A percentile compares a stretch with the other conserved stretches of the same genome.
Evolutionary conservation across 2,113 vertebrate genomes (phyloP).

Genomic region (Cololabis saira): DNA sequence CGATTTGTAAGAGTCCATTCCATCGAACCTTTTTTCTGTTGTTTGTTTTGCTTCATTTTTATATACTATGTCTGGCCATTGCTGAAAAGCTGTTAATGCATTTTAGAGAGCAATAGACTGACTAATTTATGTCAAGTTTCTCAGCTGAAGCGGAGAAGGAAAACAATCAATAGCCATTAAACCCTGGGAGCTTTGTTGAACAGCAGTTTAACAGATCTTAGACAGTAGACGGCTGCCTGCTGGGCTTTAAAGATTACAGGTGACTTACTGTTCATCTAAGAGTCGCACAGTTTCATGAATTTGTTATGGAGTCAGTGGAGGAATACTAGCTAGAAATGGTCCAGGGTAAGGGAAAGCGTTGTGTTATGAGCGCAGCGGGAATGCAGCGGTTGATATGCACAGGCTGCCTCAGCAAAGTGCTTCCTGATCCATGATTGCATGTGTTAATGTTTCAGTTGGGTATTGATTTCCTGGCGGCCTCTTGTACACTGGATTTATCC

Average conservation of each 20-base stretch:
- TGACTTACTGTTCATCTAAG: slow-evolving; percentile 67
- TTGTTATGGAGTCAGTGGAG: slow-evolving; percentile 20
- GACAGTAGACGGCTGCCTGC: slow-evolving; percentile 62
- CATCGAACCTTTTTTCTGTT: slow-evolving; percentile 12
- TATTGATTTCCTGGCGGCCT: slow-evolving; percentile 92
- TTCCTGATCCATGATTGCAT: slow-evolving; percentile 90
- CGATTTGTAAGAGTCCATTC: slow-evolving; percentile 6
- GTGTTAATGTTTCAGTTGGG: slow-evolving; percentile 93
- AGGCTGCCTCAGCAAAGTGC: slow-evolving; percentile 85
- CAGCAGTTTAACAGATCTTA: slow-evolving; percentile 70
- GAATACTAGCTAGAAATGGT: slow-evolving; percentile 46
- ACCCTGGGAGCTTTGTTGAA: slow-evolving; percentile 65
- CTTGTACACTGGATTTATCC: slow-evolving; percentile 89
- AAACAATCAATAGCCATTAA: slow-evolving; percentile 77
- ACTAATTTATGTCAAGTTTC: slow-evolving; percentile 77
- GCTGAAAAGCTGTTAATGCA: slow-evolving; percentile 60
- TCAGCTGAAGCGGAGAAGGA: slow-evolving; percentile 62
- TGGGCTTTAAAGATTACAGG: slow-evolving; percentile 74
- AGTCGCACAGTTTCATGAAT: slow-evolving; percentile 54
- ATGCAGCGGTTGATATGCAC: slow-evolving; percentile 85
- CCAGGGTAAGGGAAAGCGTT: slow-evolving; percentile 33
- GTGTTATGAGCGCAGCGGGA: slow-evolving; percentile 77
- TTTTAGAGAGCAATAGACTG: slow-evolving; percentile 51
- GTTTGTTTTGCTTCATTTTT: slow-evolving; percentile 41
- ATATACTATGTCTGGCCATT: slow-evolving; percentile 45